Conservation (phyloP, 2,797 vertebrate genomes). For the Acipenser transmontanus region DNA sequence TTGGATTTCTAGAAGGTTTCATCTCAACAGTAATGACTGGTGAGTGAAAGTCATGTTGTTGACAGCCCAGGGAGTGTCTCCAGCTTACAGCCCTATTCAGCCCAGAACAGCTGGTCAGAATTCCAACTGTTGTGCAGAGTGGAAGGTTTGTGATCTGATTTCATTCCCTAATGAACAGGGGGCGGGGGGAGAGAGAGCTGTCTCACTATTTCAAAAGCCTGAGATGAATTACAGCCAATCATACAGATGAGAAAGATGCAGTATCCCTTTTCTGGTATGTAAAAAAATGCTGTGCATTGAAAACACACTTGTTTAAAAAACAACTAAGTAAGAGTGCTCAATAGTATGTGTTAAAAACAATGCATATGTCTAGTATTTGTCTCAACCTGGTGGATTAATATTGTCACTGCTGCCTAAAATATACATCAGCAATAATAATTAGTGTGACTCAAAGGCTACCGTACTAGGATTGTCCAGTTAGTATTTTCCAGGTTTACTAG, state of each 20-base stretch:
- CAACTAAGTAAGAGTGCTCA: not conserved
- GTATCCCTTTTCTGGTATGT: constrained; percentile 43
- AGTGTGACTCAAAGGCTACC: constrained; percentile 42
- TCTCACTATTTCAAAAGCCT: not conserved
- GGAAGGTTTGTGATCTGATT: not conserved
- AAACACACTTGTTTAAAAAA: not conserved
- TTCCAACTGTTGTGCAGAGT: not conserved
- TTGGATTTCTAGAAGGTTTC: too few species aligned
- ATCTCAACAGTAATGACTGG: too few species aligned
- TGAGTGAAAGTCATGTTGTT: too few species aligned
- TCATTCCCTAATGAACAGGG: not conserved
- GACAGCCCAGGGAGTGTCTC: not conserved
- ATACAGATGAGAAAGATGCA: constrained; percentile 47
- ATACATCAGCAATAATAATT: constrained; percentile 28
- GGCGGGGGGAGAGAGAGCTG: not conserved
- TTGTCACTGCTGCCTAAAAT: constrained; percentile 5
- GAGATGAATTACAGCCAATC: constrained; percentile 20
- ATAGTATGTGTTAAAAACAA: constrained; percentile 11
- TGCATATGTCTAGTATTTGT: constrained; percentile 21
- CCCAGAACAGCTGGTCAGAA: not conserved
- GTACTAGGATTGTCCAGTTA: too few species aligned
- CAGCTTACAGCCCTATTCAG: not conserved
- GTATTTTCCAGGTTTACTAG: too few species aligned
- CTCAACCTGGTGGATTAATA: constrained; percentile 44
- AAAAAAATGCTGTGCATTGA: too few species aligned